A percentile compares a stretch with the other conserved stretches of the same genome.
Evolutionary conservation across 1,140 invertebrate genomes (phyloP).

Genomic region (Pseudomyrmex gracilis): DNA sequence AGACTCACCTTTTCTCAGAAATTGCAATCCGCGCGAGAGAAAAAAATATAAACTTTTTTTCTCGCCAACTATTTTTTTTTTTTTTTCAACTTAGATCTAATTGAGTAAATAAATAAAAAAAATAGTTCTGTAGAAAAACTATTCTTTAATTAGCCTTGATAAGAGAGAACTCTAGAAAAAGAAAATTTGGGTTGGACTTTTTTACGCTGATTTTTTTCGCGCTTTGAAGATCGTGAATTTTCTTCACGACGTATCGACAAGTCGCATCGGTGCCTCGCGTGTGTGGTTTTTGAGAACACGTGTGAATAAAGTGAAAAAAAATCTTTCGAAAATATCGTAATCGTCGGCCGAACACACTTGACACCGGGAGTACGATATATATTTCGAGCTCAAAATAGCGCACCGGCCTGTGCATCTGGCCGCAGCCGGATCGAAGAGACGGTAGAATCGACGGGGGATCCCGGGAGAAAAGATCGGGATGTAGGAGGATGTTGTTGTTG

Average conservation of each 20-base stretch:
- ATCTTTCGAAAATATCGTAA: slow-evolving; percentile 43
- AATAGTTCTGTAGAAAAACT: too few relatives aligned
- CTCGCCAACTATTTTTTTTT: neutral
- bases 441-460: neutral
- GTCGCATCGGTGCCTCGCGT: too few relatives aligned
- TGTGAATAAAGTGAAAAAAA: slow-evolving; percentile 8
- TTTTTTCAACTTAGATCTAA: neutral
- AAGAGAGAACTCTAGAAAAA: too few relatives aligned
- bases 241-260: too few relatives aligned
- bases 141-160: too few relatives aligned
- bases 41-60: neutral
- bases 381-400: slow-evolving; percentile 3
- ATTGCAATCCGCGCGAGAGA: too few relatives aligned
- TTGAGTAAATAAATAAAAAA: too few relatives aligned
- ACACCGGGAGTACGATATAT: slow-evolving; percentile 18
- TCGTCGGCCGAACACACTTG: slow-evolving; percentile 33
- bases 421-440: slow-evolving; percentile 1
- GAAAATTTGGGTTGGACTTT: too few relatives aligned
- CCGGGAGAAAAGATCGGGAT: neutral
- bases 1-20: too few relatives aligned
- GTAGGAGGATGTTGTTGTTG: slow-evolving; percentile 64
- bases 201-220: too few relatives aligned
- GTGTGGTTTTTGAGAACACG: too few relatives aligned
- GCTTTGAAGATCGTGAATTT: too few relatives aligned
- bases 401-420: slow-evolving; percentile 20